Evolutionary conservation across 2,113 vertebrate genomes (phyloP).

Genomic region (Acrocephalus kingi): DNA sequence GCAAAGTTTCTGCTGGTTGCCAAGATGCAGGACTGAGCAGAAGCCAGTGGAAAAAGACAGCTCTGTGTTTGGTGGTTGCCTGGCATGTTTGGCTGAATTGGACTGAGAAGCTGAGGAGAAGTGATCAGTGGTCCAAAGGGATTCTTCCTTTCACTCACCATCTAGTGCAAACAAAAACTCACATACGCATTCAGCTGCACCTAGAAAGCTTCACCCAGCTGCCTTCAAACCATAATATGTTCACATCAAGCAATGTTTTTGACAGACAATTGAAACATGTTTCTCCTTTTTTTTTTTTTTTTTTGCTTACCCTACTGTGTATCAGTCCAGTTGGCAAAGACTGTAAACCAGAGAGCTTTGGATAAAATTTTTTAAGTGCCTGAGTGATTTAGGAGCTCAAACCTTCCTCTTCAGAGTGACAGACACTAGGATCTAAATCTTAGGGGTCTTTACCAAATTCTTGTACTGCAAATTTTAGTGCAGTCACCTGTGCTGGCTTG

Average conservation of each 20-base stretch:
- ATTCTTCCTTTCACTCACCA: neutral
- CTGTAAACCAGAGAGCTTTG: neutral
- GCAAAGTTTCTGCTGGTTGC: slow-evolving; percentile 31
- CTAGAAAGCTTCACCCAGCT: neutral
- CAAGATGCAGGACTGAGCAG: slow-evolving; percentile 49
- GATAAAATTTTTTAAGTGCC: neutral
- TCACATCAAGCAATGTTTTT: neutral
- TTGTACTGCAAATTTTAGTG: neutral
- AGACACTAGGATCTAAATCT: neutral
- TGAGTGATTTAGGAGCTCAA: neutral
- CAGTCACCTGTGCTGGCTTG: neutral
- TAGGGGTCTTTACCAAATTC: neutral
- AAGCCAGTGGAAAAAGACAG: slow-evolving; percentile 50
- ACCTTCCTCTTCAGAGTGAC: neutral
- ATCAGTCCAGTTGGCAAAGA: neutral
- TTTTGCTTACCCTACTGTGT: neutral
- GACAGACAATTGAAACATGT: neutral
- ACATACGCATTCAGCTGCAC: neutral
- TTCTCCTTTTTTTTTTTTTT: neutral
- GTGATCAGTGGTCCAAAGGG: neutral
- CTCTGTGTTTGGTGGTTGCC: slow-evolving; percentile 25
- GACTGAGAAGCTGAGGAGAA: slow-evolving; percentile 13
- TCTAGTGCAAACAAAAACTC: neutral
- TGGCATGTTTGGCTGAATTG: slow-evolving; percentile 22
- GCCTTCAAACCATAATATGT: neutral